A percentile compares a stretch with the other conserved stretches of the same genome.
Evolutionary conservation across 2,797 vertebrate species (phyloP).

Genomic region (Spea hammondii): DNA sequence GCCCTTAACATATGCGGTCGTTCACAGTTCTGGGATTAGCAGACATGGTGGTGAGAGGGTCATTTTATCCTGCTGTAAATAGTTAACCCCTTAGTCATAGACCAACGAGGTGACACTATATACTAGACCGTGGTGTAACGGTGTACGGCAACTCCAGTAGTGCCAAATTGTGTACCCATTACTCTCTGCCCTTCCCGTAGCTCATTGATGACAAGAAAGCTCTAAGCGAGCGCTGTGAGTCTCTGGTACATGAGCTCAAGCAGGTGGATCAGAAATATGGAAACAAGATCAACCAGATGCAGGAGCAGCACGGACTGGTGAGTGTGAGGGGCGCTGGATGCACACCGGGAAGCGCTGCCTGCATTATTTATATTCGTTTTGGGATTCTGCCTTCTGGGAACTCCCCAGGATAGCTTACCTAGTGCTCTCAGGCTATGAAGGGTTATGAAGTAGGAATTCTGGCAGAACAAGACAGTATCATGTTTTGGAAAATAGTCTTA

Average conservation of each 20-base stretch:
- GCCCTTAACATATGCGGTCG: no score
- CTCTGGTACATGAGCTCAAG: conserved; percentile 80
- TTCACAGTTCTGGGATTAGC: background rate
- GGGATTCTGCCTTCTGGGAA: background rate
- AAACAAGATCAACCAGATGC: conserved; percentile 83
- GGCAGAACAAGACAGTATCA: no score
- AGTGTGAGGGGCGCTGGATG: conserved; percentile 44
- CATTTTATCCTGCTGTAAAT: no score
- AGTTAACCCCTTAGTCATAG: no score
- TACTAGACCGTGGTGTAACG: no score
- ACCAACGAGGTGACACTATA: no score
- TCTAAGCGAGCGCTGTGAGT: conserved; percentile 84
- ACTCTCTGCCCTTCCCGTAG: conserved; percentile 59
- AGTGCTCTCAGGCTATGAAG: no score
- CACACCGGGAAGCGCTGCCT: background rate
- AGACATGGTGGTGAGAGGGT: background rate
- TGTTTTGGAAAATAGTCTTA: no score
- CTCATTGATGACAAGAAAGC: conserved; percentile 90
- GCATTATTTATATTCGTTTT: no score
- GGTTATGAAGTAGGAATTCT: no score
- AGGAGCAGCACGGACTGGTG: conserved; percentile 91
- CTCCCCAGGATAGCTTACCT: no score
- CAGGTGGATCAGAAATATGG: conserved; percentile 85
- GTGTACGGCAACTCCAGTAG: background rate
- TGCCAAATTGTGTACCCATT: background rate